phyloP scores from a whole-genome alignment of 53 echinoderm and acorn worm species.

The Henricia sp. region DNA sequence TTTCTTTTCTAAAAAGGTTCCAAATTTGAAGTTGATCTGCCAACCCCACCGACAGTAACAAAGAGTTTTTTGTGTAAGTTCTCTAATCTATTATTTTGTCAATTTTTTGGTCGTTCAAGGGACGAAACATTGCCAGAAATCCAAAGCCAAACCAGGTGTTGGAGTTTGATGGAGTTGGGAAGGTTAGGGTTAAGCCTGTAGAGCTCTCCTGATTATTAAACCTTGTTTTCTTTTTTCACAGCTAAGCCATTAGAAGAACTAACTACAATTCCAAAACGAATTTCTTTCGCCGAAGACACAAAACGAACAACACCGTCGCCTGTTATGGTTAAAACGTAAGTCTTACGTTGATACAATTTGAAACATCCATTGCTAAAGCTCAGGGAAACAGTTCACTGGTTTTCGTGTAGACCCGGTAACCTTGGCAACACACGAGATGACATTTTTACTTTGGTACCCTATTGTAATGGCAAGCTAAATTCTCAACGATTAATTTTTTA shows the following conservation, averaged over 20 bases:
- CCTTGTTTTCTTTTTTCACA: not conserved
- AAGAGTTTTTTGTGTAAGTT: slow-evolving; percentile 37
- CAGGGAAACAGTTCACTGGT: too few species aligned
- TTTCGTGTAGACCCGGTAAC: too few species aligned
- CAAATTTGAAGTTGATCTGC: slow-evolving; percentile 43
- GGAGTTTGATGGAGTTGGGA: too few species aligned
- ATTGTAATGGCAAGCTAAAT: too few species aligned
- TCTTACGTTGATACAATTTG: too few species aligned
- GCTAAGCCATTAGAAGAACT: slow-evolving; percentile 12
- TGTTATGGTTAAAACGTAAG: slow-evolving; percentile 50
- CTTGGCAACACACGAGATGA: too few species aligned
- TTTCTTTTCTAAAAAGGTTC: too few species aligned
- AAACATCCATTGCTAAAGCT: too few species aligned
- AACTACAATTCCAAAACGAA: slow-evolving; percentile 74
- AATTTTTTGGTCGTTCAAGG: not conserved
- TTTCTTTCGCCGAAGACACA: slow-evolving; percentile 85
- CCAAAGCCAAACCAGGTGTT: not conserved
- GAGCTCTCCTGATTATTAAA: not conserved
- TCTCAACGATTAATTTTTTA: too few species aligned
- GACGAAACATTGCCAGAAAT: too few species aligned
- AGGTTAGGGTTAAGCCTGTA: too few species aligned
- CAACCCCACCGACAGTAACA: slow-evolving; percentile 30
- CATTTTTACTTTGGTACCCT: too few species aligned
- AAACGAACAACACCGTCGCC: slow-evolving; percentile 77
- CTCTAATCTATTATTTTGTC: not conserved